Evolutionary conservation across 1,140 invertebrate genomes (phyloP).

Genomic region (Lerema accius): DNA sequence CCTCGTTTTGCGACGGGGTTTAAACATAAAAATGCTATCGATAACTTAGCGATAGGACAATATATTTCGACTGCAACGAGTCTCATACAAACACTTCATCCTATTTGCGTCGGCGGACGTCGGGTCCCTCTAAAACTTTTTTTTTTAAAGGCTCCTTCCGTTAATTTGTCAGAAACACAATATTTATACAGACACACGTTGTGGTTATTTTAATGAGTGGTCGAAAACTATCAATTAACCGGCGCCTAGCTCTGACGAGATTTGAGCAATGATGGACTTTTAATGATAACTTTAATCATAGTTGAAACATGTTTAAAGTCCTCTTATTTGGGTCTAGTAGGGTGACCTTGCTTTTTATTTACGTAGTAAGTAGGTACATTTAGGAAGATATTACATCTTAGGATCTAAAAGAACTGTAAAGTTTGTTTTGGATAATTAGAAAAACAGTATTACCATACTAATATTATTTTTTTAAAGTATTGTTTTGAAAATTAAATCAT

Average conservation of each 20-base stretch:
- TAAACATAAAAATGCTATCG: no score
- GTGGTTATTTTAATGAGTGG: conserved; percentile 61
- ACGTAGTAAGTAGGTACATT: background rate
- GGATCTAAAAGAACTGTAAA: no score
- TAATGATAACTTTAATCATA: conserved; percentile 47
- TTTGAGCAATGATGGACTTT: conserved; percentile 46
- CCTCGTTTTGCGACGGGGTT: no score
- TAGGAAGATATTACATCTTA: no score
- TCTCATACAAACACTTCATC: conserved; percentile 17
- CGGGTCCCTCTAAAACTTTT: conserved; percentile 45
- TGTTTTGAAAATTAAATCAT: no score
- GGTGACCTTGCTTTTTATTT: background rate
- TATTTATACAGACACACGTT: conserved; percentile 61
- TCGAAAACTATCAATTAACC: conserved; percentile 71
- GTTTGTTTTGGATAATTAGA: no score
- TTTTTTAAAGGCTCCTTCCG: conserved; percentile 55
- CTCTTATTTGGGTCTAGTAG: conserved; percentile 1
- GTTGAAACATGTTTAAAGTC: conserved; percentile 17
- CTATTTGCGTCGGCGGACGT: conserved; percentile 43
- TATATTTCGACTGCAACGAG: conserved; percentile 2
- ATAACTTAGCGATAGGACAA: conserved; percentile 2
- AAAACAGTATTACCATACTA: no score
- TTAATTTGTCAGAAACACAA: conserved; percentile 75
- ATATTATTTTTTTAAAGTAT: no score
- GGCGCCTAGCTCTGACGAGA: conserved; percentile 61